Base-by-base conservation (phyloP, 2,797 vertebrate genomes). In the Peromyscus attwateri region DNA sequence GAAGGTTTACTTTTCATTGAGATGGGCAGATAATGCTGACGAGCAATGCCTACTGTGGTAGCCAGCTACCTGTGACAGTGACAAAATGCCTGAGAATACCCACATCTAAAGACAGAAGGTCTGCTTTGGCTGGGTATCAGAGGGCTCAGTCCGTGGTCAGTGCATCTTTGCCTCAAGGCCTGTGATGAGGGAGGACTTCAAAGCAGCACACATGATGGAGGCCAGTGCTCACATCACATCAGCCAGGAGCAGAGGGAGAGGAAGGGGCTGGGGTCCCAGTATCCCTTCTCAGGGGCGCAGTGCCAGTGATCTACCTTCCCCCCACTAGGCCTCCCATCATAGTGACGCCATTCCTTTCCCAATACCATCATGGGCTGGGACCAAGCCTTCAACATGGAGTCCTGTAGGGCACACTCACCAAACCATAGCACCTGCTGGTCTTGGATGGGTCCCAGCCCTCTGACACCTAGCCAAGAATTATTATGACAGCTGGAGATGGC, bases 1-100 rank as follows among this genome's bases (percentile, higher is more conserved):
- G n/a, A 85, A 83, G 76, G 0, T 82, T 90, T 80, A 93, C 62
- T 85, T 64, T 68, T 94, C 70, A 66, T 16, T 37, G 71, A 87
- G n/a, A 94, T 2, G 19, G 73, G 71, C 55, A 29, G 37, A 14
- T 66, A 71, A 46, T 25, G 1, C 76, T 57, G 46, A 70, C 46
- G 66, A 34, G 62, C 19, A 52, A 68, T n/a, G 62, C n/a, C 52
- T 66, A 25, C 55, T 17, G 4, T 49, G 31, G 43, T 12, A n/a
- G 64, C 9, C 84, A 40, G 92, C 52, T 71, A 62, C 60, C 75
- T 31, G 14, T 27, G 49, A 37, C 64, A 13, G 21, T 46, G 23
- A 49, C 84, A 49, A 81, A 71, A 60, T 12, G 37, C 52, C 23
- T 13, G 11, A 60, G 16, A 55, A 55, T 46, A 46, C n/a, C 37